A percentile compares a stretch with the other conserved stretches of the same genome.
Conservation (phyloP, 1,140 invertebrate genomes). For the Spodoptera litura region DNA sequence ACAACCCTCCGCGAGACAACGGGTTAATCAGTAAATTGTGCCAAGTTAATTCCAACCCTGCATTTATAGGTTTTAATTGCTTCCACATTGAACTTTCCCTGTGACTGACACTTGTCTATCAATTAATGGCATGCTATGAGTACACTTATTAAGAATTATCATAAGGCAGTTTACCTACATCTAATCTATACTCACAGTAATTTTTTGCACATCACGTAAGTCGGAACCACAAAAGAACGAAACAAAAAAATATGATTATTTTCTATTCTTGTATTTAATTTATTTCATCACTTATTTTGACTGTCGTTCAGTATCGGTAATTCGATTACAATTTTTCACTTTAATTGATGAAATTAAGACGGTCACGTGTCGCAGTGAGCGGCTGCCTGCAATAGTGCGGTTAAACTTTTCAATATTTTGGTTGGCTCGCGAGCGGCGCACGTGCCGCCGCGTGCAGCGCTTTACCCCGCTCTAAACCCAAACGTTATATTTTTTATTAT, state of each 20-base stretch:
- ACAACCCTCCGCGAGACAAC: constrained; percentile 61
- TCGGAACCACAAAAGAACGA: neutral
- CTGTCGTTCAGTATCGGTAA: constrained; percentile 43
- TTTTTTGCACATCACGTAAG: neutral
- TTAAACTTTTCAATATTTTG: constrained; percentile 86
- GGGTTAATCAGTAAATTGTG: constrained; percentile 40
- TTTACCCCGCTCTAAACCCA: constrained; percentile 72
- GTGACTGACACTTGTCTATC: neutral
- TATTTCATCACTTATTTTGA: constrained; percentile 15
- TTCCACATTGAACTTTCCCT: neutral
- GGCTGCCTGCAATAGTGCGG: constrained; percentile 60
- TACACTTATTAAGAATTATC: no score
- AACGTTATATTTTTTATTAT: constrained; percentile 84
- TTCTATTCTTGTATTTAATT: neutral
- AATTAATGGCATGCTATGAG: neutral
- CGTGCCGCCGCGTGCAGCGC: constrained; percentile 79
- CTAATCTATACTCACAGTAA: no score
- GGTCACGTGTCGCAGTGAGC: constrained; percentile 78
- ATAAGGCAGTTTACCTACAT: no score
- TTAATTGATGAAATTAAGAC: constrained; percentile 74
- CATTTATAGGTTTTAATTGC: constrained; percentile 11
- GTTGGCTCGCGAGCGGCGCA: constrained; percentile 65
- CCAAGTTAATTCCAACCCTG: constrained; percentile 26
- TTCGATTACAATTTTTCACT: constrained; percentile 64
- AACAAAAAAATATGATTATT: neutral